These are phyloP conservation scores for Drosophila affinis DNA, from an alignment of 2,888 invertebrate genomes.

Conservation along the genomic window DNA sequence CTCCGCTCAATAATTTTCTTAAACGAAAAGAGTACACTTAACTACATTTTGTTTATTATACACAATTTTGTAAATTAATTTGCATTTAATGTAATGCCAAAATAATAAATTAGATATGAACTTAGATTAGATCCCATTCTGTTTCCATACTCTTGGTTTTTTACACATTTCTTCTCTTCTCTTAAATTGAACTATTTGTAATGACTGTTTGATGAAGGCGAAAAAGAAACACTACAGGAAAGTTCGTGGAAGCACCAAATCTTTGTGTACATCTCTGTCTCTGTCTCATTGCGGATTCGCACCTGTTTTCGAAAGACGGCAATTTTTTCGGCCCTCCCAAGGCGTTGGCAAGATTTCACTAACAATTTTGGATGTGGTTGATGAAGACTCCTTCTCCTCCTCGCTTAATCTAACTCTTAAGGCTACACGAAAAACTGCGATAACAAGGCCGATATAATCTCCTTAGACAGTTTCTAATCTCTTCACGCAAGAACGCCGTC, in stretches of 20 bases:
- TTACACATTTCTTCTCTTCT: slow-evolving; percentile 45
- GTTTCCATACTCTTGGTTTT: slow-evolving; percentile 36
- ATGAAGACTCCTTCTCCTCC: slow-evolving; percentile 48
- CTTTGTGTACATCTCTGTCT: slow-evolving; percentile 9
- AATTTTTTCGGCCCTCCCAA: slow-evolving; percentile 46
- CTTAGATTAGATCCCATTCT: slow-evolving; percentile 54
- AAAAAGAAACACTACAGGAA: slow-evolving; percentile 61
- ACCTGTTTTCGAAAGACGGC: slow-evolving; percentile 56
- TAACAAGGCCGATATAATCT: slow-evolving; percentile 30
- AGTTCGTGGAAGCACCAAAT: slow-evolving; percentile 75
- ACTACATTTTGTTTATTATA: slow-evolving; percentile 54
- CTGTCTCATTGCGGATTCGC: slow-evolving; percentile 50
- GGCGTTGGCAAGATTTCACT: slow-evolving; percentile 75
- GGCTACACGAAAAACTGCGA: slow-evolving; percentile 48
- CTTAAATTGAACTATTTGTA: slow-evolving; percentile 78
- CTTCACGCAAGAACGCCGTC: slow-evolving; percentile 87
- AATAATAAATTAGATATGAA: slow-evolving; percentile 68
- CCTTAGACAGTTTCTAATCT: slow-evolving; percentile 3
- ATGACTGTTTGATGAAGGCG: slow-evolving; percentile 78
- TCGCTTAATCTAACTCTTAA: slow-evolving; percentile 49
- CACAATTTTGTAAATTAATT: slow-evolving; percentile 54
- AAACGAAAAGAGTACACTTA: slow-evolving; percentile 6
- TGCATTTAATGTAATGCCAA: slow-evolving; percentile 54
- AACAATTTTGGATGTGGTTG: slow-evolving; percentile 59
- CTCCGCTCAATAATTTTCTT: background rate